Base-by-base conservation (phyloP, 2,113 vertebrate species). In the Thalassoma bifasciatum region DNA sequence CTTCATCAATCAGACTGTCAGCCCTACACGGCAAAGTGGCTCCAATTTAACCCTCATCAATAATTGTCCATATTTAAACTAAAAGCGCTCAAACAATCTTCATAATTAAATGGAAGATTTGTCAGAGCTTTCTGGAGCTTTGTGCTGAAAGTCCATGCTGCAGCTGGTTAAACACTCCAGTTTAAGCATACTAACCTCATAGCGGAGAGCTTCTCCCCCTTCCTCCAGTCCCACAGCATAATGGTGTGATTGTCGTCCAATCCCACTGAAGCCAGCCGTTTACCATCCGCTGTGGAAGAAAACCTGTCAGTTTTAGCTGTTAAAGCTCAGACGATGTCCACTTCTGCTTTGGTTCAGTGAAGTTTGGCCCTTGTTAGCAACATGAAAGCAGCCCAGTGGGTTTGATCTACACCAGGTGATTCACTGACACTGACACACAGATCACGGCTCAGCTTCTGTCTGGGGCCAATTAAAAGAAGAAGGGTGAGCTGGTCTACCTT, bases 161-260 rank as follows among this genome's bases (percentile, higher is more conserved):
- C 24, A 30, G 30, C 30, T 30, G 30, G 30, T 30, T 30, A 30
- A 30, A 30, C 30, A 37, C 21, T 54, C 5, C 47, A 19, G 77
- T 71, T 40, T 50, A 38, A 66, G 51, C 49, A n/a, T 44, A 88
- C 92, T 75, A 68, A 99, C 98, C 96, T 95, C 86, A 97, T 94
- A 78, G 95, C 83, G 53, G 98, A 98, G 53, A 99, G 95, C 70
- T 97, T 98, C 88, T 99, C 98, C 81, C 98, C 98, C 82, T 97
- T 98, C 80, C 95, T 98, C 98, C 98, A 99, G 49, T 99, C 98
- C 98, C 98, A 99, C 30, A 99, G 93, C 63, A 98, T 94, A 84
- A 99, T 70, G 60, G 95, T 96, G 85, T 99, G 97, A 92, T 93
- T 95, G 72, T 99, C 97, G 82, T 99, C 97, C 85, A 99, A 96